Conservation (phyloP, 2,797 vertebrate genomes). For the Lutjanus campechanus region DNA sequence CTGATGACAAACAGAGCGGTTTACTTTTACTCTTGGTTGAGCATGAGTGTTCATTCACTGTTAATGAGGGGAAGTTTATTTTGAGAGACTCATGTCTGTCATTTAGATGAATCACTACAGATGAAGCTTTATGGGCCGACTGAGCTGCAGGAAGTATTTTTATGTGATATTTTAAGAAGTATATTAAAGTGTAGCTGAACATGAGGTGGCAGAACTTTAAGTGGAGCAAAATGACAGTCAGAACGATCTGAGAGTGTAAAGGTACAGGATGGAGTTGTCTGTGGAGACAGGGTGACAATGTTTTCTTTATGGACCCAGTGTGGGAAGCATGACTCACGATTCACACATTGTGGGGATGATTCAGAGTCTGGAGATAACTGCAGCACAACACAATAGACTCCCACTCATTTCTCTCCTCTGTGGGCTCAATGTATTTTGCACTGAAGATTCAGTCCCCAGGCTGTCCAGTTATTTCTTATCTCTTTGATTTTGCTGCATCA, state of each 20-base stretch:
- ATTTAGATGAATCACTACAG: slow-evolving; percentile 41
- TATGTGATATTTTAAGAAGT: not conserved
- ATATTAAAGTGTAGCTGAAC: not conserved
- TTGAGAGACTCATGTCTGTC: slow-evolving; percentile 18
- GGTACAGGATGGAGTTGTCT: slow-evolving; percentile 12
- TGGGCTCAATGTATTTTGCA: slow-evolving; percentile 45
- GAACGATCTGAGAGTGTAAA: slow-evolving; percentile 7
- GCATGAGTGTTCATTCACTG: slow-evolving; percentile 32
- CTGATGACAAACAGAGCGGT: slow-evolving; percentile 13
- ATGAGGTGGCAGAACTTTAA: not conserved
- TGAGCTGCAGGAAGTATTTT: not conserved
- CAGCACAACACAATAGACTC: slow-evolving; percentile 39
- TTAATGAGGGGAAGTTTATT: slow-evolving; percentile 40
- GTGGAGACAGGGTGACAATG: slow-evolving; percentile 35
- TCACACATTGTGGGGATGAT: slow-evolving; percentile 42
- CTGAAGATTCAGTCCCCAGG: slow-evolving; percentile 22
- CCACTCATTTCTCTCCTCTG: slow-evolving; percentile 23
- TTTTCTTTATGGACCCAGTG: slow-evolving; percentile 23
- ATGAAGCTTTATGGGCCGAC: not conserved
- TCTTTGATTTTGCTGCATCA: slow-evolving; percentile 48
- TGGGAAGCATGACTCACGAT: slow-evolving; percentile 54
- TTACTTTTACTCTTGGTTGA: slow-evolving; percentile 6
- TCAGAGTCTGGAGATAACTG: slow-evolving; percentile 54
- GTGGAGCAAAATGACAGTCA: not conserved
- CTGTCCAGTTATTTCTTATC: slow-evolving; percentile 36